Evolutionary conservation across 2,888 invertebrate genomes (phyloP).

Genomic region (Melanchra persicariae): DNA sequence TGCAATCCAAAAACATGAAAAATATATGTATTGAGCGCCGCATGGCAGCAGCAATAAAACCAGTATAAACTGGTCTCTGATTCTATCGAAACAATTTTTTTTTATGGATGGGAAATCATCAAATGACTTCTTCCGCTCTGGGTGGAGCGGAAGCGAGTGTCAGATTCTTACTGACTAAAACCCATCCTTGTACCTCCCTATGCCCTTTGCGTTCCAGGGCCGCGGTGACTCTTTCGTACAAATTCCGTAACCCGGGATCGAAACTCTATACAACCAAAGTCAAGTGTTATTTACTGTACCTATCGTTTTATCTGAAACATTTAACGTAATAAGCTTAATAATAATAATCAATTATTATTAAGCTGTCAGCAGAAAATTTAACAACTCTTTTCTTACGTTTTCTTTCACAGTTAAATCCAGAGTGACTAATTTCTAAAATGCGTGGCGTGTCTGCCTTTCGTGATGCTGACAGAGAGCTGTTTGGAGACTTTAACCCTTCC

Average conservation of each 20-base stretch:
- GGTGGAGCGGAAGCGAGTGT: too few relatives aligned
- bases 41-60: not conserved
- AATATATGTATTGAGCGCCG: not conserved
- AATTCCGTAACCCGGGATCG: too few relatives aligned
- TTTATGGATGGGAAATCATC: too few relatives aligned
- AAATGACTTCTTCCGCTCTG: too few relatives aligned
- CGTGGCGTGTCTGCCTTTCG: constrained; percentile 23
- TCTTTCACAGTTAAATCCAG: constrained; percentile 19
- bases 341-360: constrained; percentile 4
- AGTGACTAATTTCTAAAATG: constrained; percentile 32
- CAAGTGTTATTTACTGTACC: too few relatives aligned
- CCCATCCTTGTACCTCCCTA: too few relatives aligned
- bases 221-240: too few relatives aligned
- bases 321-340: not conserved
- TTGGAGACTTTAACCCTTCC: constrained; percentile 30
- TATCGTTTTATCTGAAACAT: not conserved
- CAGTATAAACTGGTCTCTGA: not conserved
- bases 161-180: too few relatives aligned
- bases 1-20: not conserved
- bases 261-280: too few relatives aligned
- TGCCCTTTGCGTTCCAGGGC: too few relatives aligned
- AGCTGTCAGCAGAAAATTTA: constrained; percentile 14
- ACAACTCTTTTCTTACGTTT: constrained; percentile 24
- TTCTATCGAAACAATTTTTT: not conserved
- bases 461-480: constrained; percentile 27